These are phyloP conservation scores for Seriola aureovittata DNA, from an alignment of 2,113 vertebrate genomes.

Conservation along the genomic window DNA sequence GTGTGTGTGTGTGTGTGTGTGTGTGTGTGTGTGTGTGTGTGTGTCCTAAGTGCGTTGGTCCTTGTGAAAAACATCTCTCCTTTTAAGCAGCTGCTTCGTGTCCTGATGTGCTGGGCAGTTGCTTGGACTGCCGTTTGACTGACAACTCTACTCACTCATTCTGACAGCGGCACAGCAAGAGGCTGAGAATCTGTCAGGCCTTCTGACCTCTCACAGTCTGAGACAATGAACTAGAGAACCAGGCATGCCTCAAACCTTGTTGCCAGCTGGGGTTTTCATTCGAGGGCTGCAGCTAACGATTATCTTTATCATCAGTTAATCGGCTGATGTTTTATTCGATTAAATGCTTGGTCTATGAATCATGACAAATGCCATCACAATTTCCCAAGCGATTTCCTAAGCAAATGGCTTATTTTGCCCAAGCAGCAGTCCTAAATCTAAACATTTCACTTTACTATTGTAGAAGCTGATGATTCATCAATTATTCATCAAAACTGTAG, in stretches of 20 bases:
- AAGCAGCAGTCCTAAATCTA: too few species aligned
- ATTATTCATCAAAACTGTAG: too few species aligned
- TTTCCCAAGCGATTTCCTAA: neutral
- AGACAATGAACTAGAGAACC: slow-evolving; percentile 28
- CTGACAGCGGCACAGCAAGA: slow-evolving; percentile 62
- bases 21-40: neutral
- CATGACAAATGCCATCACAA: neutral
- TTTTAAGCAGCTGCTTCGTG: slow-evolving; percentile 36
- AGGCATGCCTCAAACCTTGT: neutral
- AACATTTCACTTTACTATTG: neutral
- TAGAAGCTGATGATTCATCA: too few species aligned
- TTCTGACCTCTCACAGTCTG: slow-evolving; percentile 38
- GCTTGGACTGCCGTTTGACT: slow-evolving; percentile 42
- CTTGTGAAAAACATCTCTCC: slow-evolving; percentile 6
- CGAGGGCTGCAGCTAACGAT: neutral
- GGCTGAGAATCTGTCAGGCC: slow-evolving; percentile 62
- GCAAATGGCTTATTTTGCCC: too few species aligned
- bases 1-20: neutral
- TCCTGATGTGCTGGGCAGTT: slow-evolving; percentile 37
- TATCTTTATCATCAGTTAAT: neutral
- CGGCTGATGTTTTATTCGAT: neutral
- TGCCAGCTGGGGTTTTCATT: neutral
- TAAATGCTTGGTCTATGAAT: neutral
- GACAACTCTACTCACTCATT: slow-evolving; percentile 52
- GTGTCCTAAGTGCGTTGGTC: neutral